Percentiles rank a stretch among this genome's conserved stretches.
phyloP scores from a whole-genome alignment of 2,113 vertebrate species.

The Jaculus jaculus region DNA sequence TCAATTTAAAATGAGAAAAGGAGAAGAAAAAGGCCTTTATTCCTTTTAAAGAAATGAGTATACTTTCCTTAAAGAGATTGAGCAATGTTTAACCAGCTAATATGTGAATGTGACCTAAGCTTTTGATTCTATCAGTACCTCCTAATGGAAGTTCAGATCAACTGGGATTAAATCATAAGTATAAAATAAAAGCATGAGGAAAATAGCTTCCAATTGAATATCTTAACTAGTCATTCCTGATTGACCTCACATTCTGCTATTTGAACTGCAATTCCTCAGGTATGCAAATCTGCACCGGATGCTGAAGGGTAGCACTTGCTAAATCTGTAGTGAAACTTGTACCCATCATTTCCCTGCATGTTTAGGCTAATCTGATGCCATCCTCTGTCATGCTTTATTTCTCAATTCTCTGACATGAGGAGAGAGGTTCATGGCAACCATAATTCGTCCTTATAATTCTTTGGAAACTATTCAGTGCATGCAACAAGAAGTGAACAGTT shows the following conservation, averaged over 20 bases:
- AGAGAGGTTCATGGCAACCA: constrained; percentile 83
- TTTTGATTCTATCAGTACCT: constrained; percentile 82
- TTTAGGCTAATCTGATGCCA: constrained; percentile 80
- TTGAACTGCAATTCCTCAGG: constrained; percentile 83
- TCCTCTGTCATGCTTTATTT: constrained; percentile 79
- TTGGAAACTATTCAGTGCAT: constrained; percentile 84
- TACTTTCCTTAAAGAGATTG: constrained; percentile 78
- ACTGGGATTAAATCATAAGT: constrained; percentile 82
- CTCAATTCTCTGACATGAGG: constrained; percentile 78
- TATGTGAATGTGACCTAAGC: constrained; percentile 80
- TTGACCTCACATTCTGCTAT: constrained; percentile 83
- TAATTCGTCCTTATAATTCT: constrained; percentile 86
- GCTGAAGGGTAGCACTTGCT: constrained; percentile 73
- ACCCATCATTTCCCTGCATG: constrained; percentile 73
- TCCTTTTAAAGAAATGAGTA: constrained; percentile 79
- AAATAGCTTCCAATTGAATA: constrained; percentile 83
- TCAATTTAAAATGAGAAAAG: constrained; percentile 74
- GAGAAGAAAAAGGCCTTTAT: constrained; percentile 68
- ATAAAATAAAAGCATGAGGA: constrained; percentile 78
- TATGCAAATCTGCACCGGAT: constrained; percentile 83
- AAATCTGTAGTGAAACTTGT: constrained; percentile 71
- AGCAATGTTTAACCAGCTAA: constrained; percentile 79
- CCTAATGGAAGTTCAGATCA: constrained; percentile 83
- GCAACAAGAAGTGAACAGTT: constrained; percentile 78
- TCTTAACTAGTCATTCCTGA: constrained; percentile 85